Base-by-base conservation (phyloP, 1,140 invertebrate genomes). In the Danaus melanippus region DNA sequence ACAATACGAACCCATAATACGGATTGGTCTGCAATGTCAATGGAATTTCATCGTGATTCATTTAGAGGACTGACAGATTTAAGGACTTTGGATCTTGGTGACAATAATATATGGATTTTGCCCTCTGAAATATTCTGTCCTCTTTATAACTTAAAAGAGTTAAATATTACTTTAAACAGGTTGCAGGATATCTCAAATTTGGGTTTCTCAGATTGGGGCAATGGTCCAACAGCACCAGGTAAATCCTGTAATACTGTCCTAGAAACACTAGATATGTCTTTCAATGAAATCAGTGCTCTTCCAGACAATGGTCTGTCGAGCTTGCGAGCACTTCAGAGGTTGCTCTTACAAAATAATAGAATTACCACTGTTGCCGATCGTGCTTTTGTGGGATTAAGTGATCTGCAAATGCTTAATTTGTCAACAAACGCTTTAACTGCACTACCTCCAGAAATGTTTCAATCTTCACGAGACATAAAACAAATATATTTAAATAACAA, bases 401-500 rank as follows among this genome's bases (percentile, higher is more conserved):
- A 90, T 44, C 77, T 95, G 41, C 90, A 91, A 72, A 88, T 91
- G 12, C 82, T 96, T 11, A 95, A 95, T 87, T 84, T 95, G 67
- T 94, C 93, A 45, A 93, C 91, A 61, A 96, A 95, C 72, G 90
- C 89, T 64, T 83, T 95, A 54, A 91, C 92, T 53, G 92, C 93
- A 8, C 84, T 95, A 55, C 93, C 93, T 4, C 93, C 93, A 10
- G 92, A 93, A 79, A 84, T 95, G 70, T 94, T 95, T 71, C 91
- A 92, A 62, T 91, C 90, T 10, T 92, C 91, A 9, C 87, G 89
- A 46, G 91, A 94, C 52, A 82, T 96, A 5, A 88, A 90, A 12
- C 91, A 94, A 75, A 88, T 97, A 48, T 91, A 95, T 69, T 84
- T 96, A 10, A 92, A 93, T 61, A 96, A 96, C 67, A 96, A 96